Conservation (phyloP, 1,140 invertebrate genomes). For the Cydia amplana region DNA sequence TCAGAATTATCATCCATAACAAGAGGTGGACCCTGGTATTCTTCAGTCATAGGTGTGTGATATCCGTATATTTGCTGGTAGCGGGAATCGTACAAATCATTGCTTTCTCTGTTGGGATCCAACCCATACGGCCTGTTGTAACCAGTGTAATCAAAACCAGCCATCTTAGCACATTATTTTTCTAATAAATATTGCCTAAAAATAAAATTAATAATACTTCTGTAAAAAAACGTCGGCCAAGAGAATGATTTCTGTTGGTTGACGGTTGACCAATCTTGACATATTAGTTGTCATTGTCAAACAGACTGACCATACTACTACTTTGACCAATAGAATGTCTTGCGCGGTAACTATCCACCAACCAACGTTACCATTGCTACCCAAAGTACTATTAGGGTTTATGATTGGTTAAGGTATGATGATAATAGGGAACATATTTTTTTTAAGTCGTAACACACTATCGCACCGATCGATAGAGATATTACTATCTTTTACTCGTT, state of each 20-base stretch:
- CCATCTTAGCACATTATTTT: conserved; percentile 52
- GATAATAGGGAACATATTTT: no score
- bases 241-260: conserved; percentile 14
- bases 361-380: background rate
- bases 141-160: conserved; percentile 73
- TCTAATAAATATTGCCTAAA: conserved; percentile 27
- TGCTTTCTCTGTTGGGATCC: conserved; percentile 70
- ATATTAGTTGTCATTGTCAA: conserved; percentile 22
- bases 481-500: no score
- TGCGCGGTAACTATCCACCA: background rate
- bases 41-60: conserved; percentile 70
- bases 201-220: conserved; percentile 26
- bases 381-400: no score
- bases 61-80: conserved; percentile 76
- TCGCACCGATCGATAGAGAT: no score
- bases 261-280: background rate
- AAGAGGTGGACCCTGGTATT: conserved; percentile 70
- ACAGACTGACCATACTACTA: background rate
- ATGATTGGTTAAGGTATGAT: no score
- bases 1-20: conserved; percentile 78
- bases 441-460: no score
- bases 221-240: conserved; percentile 6
- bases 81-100: conserved; percentile 73
- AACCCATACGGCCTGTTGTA: conserved; percentile 70
- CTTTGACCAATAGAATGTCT: background rate